Evolutionary conservation across 1,140 invertebrate species (phyloP).

Genomic region (Panagrolaimus sp.): DNA sequence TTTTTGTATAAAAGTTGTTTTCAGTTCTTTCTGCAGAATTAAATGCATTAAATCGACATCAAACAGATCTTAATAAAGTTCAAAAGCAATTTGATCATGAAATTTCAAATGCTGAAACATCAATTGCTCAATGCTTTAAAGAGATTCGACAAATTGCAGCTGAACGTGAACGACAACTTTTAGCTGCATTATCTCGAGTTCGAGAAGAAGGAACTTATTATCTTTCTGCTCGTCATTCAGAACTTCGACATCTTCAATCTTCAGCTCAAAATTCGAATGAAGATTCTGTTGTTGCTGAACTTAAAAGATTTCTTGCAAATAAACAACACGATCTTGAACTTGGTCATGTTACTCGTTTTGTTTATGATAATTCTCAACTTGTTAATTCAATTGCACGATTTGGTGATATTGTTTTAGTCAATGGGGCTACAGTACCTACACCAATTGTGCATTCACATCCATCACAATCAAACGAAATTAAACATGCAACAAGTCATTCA

Average conservation of each 20-base stretch:
- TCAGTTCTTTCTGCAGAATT: not conserved
- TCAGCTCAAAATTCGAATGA: not conserved
- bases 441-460: not conserved
- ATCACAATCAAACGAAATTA: slow-evolving; percentile 28
- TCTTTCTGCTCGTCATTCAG: not conserved
- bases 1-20: not conserved
- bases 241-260: not conserved
- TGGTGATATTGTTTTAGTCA: slow-evolving; percentile 20
- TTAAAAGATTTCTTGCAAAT: slow-evolving; percentile 18
- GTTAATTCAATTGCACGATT: slow-evolving; percentile 17
- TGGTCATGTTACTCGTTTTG: slow-evolving; percentile 21
- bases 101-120: slow-evolving; percentile 11
- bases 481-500: slow-evolving; percentile 45
- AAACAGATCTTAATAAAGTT: not conserved
- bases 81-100: slow-evolving; percentile 12
- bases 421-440: not conserved
- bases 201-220: slow-evolving; percentile 12
- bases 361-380: slow-evolving; percentile 19
- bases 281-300: not conserved
- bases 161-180: slow-evolving; percentile 30
- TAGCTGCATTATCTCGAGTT: slow-evolving; percentile 10
- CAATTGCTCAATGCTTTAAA: slow-evolving; percentile 10
- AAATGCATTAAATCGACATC: too few relatives aligned
- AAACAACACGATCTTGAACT: slow-evolving; percentile 16
- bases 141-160: slow-evolving; percentile 21